A percentile compares a stretch with the other conserved stretches of the same genome.
These are phyloP conservation scores for Cynopterus sphinx DNA, from an alignment of 2,797 vertebrate genomes.

Conservation along the genomic window DNA sequence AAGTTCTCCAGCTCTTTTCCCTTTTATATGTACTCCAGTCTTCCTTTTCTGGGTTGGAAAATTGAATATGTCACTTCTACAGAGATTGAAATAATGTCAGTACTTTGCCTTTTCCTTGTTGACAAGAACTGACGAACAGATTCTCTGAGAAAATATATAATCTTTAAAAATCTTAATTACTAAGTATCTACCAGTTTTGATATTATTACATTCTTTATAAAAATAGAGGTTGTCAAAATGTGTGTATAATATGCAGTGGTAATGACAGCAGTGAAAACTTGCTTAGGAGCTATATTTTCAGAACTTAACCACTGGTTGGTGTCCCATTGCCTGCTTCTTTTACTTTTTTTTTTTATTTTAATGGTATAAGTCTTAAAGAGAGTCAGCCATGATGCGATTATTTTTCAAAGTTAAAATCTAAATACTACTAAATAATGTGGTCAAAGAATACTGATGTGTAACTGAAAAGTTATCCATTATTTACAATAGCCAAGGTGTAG, in stretches of 20 bases:
- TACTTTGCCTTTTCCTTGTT: not conserved
- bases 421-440: not conserved
- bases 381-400: not conserved
- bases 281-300: not conserved
- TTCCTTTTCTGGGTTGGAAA: not conserved
- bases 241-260: not conserved
- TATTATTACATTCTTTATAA: not conserved
- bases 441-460: not conserved
- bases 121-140: conserved; percentile 10
- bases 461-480: not conserved
- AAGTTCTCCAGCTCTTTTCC: not conserved
- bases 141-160: not conserved
- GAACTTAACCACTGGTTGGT: not conserved
- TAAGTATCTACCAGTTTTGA: not conserved
- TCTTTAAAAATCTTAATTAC: conserved; percentile 14
- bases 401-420: conserved; percentile 34
- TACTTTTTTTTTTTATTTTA: not conserved
- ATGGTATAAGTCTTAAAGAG: not conserved
- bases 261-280: not conserved
- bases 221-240: not conserved
- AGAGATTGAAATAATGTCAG: not conserved
- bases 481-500: no score
- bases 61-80: not conserved
- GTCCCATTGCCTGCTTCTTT: not conserved
- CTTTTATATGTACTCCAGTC: not conserved